A percentile compares a stretch with the other conserved stretches of the same genome.
These are phyloP conservation scores for Uria lomvia DNA, from an alignment of 2,113 vertebrate species.

Conservation along the genomic window DNA sequence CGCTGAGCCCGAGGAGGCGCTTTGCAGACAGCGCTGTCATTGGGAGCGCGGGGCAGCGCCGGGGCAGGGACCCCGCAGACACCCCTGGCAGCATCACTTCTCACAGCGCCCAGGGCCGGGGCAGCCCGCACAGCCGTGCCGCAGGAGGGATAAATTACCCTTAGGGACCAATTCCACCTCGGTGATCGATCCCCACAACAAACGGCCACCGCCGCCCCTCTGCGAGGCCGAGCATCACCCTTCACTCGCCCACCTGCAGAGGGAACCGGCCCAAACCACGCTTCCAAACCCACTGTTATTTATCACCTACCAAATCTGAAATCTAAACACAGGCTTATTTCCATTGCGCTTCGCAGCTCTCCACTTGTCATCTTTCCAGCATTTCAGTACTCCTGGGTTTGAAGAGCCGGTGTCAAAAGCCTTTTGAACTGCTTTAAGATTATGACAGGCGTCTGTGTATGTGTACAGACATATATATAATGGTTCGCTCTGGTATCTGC, in stretches of 20 bases:
- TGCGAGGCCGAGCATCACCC: neutral
- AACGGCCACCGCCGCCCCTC: neutral
- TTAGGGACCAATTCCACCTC: neutral
- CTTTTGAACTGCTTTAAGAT: neutral
- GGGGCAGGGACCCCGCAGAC: neutral
- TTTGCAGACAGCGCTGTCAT: too few species aligned
- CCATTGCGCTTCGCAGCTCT: neutral
- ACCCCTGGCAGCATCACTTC: neutral
- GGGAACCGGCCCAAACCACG: neutral
- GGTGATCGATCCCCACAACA: too few species aligned
- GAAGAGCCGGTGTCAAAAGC: neutral
- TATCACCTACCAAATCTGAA: neutral
- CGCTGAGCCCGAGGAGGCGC: neutral
- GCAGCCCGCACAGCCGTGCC: neutral
- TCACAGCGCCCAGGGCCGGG: neutral
- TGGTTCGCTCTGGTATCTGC: neutral
- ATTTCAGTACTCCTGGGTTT: neutral
- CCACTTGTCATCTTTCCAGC: neutral
- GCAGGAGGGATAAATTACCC: neutral
- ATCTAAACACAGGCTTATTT: neutral
- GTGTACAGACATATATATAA: neutral
- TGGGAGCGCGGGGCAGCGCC: too few species aligned
- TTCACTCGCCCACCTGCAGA: too few species aligned
- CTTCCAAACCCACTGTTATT: neutral
- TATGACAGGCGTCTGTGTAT: neutral